Evolutionary conservation across 2,888 invertebrate species (phyloP), one percentile per base, ranked within the genome.

Genomic region (Neelides folsomi): DNA sequence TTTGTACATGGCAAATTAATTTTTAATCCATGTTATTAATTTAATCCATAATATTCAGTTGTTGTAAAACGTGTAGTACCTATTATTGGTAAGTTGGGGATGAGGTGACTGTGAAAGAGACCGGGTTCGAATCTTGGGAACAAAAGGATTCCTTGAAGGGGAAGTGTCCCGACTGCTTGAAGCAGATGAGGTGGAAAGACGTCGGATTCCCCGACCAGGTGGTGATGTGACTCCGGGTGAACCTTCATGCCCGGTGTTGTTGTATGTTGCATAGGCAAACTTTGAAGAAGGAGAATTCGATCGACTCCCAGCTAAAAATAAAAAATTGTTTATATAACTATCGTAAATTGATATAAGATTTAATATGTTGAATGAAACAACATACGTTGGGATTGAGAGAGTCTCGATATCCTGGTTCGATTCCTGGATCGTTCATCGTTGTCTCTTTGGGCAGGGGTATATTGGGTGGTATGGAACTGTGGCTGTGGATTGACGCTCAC

Each of bases 361-460:
- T n/a, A n/a, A n/a, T n/a, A 27, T 27, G 27, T 27, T 27, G 27
- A 27, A 27, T 27, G 16, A 15, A 45, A 41, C 34, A 63, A 69
- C 83, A 81, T 73, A 90, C 89, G 93, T 75, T 93, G 93, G 41
- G 92, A 93, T 68, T 88, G 88, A 2, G 90, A 90, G 10, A 87
- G 83, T 13, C 87, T 83, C 2, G 85, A 78, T 18, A 83, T 77
- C 63, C 74, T 78, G 68, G 69, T 81, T 62, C 77, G 80, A 65
- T 73, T 80, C 71, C 64, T 54, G n/a, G 59, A 59, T 44, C 64
- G 15, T 18, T 56, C 55, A 38, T 42, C 44, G 43, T 43, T 48
- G 36, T 40, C 34, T 37, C n/a, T 44, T 20, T 37, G 20, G 20
- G 50, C 49, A 7, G 43, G 18, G 15, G 40, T 35, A 44, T 18